phyloP scores from a whole-genome alignment of 2,797 vertebrate species.

The Meda fulgida region DNA sequence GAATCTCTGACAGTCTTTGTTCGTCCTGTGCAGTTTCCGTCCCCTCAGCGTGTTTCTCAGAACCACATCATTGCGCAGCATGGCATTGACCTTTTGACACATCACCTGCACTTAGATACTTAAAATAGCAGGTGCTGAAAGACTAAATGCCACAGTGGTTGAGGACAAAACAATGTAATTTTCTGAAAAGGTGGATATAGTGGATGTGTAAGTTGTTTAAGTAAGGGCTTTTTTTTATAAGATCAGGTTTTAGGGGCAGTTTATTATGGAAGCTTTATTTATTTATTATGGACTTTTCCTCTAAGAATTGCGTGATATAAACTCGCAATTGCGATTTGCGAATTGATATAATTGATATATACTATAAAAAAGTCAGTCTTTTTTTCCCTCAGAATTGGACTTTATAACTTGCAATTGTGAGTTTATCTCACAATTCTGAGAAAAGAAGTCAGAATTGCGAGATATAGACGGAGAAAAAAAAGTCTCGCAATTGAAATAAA shows the following conservation, averaged over 20 bases:
- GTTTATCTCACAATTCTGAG: too few relatives aligned
- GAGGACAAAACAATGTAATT: not conserved
- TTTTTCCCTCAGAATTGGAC: too few relatives aligned
- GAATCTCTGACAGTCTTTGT: not conserved
- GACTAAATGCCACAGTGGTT: slow-evolving; percentile 17
- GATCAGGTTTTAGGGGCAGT: not conserved
- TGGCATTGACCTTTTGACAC: slow-evolving; percentile 42
- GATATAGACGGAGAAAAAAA: too few relatives aligned
- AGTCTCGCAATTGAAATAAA: too few relatives aligned
- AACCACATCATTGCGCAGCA: slow-evolving; percentile 12
- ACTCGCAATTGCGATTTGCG: too few relatives aligned
- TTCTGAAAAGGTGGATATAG: slow-evolving; percentile 6
- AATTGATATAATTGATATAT: too few relatives aligned
- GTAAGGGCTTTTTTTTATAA: not conserved
- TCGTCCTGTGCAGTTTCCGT: not conserved
- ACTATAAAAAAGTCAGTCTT: too few relatives aligned
- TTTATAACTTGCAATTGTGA: too few relatives aligned
- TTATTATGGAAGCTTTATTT: too few relatives aligned
- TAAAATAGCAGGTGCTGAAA: slow-evolving; percentile 47
- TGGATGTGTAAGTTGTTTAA: not conserved
- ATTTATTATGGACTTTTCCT: too few relatives aligned
- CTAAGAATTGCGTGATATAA: too few relatives aligned
- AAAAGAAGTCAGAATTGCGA: too few relatives aligned
- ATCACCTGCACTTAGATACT: slow-evolving; percentile 43
- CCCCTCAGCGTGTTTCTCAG: slow-evolving; percentile 34